phyloP scores from a whole-genome alignment of 2,888 invertebrate species.

The Drosophila anceps region DNA sequence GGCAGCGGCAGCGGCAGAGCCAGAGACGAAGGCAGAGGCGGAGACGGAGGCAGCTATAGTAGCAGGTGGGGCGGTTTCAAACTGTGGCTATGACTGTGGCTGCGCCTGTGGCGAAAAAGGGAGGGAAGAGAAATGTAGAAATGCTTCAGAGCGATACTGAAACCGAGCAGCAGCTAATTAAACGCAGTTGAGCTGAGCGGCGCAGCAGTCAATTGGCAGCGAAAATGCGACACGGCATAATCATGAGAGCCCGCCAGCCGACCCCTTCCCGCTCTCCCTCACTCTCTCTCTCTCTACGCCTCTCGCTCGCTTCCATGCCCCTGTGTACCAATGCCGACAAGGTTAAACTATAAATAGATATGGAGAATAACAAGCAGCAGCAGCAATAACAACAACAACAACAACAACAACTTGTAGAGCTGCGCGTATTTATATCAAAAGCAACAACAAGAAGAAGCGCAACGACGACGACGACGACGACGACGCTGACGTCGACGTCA shows the following conservation, averaged over 20 bases:
- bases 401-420: constrained; percentile 64
- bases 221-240: constrained; percentile 53
- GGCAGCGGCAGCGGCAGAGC: not conserved
- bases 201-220: constrained; percentile 38
- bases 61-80: not conserved
- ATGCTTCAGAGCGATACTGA: constrained; percentile 3
- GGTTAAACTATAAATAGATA: constrained; percentile 76
- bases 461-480: not conserved
- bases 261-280: not conserved
- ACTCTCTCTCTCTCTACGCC: not conserved
- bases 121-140: not conserved
- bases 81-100: not conserved
- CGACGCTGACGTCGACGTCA: constrained; percentile 18
- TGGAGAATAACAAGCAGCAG: constrained; percentile 69
- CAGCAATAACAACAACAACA: constrained; percentile 32
- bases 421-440: constrained; percentile 62
- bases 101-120: not conserved
- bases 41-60: not conserved
- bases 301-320: not conserved
- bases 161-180: constrained; percentile 37
- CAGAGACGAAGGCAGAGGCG: too few relatives aligned
- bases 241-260: constrained; percentile 16
- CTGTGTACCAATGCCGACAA: constrained; percentile 48
- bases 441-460: constrained; percentile 24
- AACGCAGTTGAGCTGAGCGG: constrained; percentile 33